phyloP scores from a whole-genome alignment of 2,888 invertebrate genomes.

The Teinopalpus imperialis region DNA sequence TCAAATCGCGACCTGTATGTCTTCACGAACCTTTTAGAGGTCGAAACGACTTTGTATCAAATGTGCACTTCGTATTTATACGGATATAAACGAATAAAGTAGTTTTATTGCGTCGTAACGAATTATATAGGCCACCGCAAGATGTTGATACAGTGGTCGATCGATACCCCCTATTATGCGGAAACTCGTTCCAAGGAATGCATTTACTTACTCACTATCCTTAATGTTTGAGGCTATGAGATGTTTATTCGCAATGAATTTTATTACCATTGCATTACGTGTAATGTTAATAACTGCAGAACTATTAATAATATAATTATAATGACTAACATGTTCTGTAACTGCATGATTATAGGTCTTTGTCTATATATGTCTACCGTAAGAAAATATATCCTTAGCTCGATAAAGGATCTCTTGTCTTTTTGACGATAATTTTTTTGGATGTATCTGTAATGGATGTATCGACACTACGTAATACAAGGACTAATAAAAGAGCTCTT shows the following conservation, averaged over 20 bases:
- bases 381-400: too few relatives aligned
- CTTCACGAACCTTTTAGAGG: conserved; percentile 40
- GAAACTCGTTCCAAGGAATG: conserved; percentile 72
- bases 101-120: conserved; percentile 28
- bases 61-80: conserved; percentile 7
- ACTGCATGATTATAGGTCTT: too few relatives aligned
- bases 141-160: conserved; percentile 34
- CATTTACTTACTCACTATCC: conserved; percentile 38
- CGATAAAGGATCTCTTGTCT: too few relatives aligned
- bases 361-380: too few relatives aligned
- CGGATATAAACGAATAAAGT: too few relatives aligned
- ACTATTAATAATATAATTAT: too few relatives aligned
- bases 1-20: conserved; percentile 42
- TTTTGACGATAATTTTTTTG: too few relatives aligned
- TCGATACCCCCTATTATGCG: conserved; percentile 49
- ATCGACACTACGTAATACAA: too few relatives aligned
- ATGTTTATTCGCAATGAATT: not conserved
- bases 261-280: too few relatives aligned
- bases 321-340: not conserved
- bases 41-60: conserved; percentile 35
- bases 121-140: too few relatives aligned
- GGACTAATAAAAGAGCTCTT: not conserved
- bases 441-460: too few relatives aligned
- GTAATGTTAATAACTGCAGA: too few relatives aligned
- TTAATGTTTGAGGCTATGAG: not conserved